Conservation (phyloP, 2,113 vertebrate genomes). For the Clarias batrachus region DNA sequence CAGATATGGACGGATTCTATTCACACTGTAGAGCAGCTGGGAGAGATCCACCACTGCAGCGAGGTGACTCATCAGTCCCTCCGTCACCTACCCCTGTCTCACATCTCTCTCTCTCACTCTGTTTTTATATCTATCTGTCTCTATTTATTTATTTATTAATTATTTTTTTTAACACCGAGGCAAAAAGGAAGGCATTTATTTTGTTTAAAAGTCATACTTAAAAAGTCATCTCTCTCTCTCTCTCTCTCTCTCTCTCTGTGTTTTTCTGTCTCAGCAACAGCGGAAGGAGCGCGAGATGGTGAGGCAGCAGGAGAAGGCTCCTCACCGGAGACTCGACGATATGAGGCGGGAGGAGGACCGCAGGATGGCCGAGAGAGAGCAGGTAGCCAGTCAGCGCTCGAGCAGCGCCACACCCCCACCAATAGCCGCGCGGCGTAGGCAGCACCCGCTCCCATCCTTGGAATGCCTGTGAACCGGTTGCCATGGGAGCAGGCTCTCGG, state of each 20-base stretch:
- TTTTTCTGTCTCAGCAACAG: constrained; percentile 79
- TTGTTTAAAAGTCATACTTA: constrained; percentile 46
- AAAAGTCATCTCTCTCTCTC: constrained; percentile 2
- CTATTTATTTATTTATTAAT: background rate
- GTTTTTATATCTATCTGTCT: background rate
- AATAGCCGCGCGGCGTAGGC: constrained; percentile 60
- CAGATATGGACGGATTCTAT: constrained; percentile 10
- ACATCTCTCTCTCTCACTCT: constrained; percentile 12
- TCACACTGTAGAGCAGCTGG: constrained; percentile 21
- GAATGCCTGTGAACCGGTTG: constrained; percentile 75
- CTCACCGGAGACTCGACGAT: constrained; percentile 84
- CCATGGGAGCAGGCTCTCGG: constrained; percentile 77
- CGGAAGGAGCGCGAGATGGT: constrained; percentile 86
- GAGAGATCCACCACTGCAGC: constrained; percentile 36
- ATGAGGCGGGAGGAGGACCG: constrained; percentile 87
- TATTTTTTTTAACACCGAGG: constrained; percentile 22
- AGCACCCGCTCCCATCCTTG: constrained; percentile 63
- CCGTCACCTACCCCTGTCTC: constrained; percentile 7
- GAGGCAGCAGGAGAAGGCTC: constrained; percentile 89
- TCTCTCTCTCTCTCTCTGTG: constrained; percentile 1
- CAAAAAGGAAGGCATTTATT: constrained; percentile 21
- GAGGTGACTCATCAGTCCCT: constrained; percentile 45
- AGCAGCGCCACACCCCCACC: constrained; percentile 39
- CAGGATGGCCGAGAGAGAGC: constrained; percentile 86
- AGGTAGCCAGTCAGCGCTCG: constrained; percentile 75